Percentiles rank a stretch among this genome's conserved stretches.
Conservation (phyloP, 2,797 vertebrate species). For the Tolypeutes matacus region DNA sequence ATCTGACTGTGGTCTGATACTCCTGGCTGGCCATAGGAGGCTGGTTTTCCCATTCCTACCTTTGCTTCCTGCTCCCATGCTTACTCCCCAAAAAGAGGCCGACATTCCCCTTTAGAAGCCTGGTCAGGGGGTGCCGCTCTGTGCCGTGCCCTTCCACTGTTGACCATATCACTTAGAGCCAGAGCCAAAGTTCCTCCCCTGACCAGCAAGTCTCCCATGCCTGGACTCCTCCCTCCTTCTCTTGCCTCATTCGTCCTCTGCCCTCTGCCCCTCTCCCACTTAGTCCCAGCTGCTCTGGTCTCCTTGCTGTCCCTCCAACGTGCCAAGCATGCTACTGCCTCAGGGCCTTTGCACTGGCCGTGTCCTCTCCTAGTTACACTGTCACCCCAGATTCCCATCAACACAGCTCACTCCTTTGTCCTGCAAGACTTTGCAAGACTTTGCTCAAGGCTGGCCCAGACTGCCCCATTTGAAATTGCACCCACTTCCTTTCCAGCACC, state of each 20-base stretch:
- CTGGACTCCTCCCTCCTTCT: background rate
- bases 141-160: too few relatives aligned
- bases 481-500: too few relatives aligned
- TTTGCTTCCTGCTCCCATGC: too few relatives aligned
- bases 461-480: too few relatives aligned
- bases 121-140: too few relatives aligned
- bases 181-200: background rate
- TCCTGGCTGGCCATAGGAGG: background rate
- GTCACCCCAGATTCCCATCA: background rate
- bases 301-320: too few relatives aligned
- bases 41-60: background rate
- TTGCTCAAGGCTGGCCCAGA: background rate
- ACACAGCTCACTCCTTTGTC: too few relatives aligned
- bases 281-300: too few relatives aligned
- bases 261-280: background rate
- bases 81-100: background rate
- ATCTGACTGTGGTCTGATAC: background rate
- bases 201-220: background rate
- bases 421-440: fast-evolving
- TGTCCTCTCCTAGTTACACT: too few relatives aligned
- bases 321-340: too few relatives aligned
- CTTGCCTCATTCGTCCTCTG: background rate
- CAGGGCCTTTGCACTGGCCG: too few relatives aligned
- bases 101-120: background rate
- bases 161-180: too few relatives aligned